Evolutionary conservation across 1,140 invertebrate genomes (phyloP).

Genomic region (Drosophila micromelanica): DNA sequence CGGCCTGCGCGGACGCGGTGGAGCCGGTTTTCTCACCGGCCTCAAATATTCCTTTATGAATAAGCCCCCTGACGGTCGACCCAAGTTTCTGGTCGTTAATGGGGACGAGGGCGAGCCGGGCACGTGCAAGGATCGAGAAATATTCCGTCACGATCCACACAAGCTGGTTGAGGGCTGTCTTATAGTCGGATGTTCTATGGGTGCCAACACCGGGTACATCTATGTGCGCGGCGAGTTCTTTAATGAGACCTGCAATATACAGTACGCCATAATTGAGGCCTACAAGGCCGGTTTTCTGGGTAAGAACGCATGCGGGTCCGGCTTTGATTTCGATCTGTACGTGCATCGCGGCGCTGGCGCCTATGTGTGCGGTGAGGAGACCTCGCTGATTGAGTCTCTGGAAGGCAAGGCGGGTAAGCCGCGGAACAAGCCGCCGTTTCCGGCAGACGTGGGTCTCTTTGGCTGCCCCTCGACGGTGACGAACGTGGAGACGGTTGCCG

Average conservation of each 20-base stretch:
- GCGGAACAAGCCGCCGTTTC: conserved; percentile 91
- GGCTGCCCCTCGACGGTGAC: conserved; percentile 92
- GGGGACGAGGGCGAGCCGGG: conserved; percentile 93
- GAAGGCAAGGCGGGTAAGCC: conserved; percentile 90
- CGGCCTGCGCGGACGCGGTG: conserved; percentile 90
- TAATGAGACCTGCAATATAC: conserved; percentile 90
- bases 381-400: conserved; percentile 91
- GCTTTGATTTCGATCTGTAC: conserved; percentile 91
- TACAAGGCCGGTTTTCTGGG: conserved; percentile 90
- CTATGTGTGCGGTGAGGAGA: conserved; percentile 94
- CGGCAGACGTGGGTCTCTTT: conserved; percentile 91
- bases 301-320: conserved; percentile 90
- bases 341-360: conserved; percentile 92
- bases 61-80: conserved; percentile 86
- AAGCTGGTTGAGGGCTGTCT: conserved; percentile 91
- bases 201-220: conserved; percentile 90
- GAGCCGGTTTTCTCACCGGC: conserved; percentile 91
- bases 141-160: conserved; percentile 91
- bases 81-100: conserved; percentile 91
- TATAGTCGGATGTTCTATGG: conserved; percentile 89
- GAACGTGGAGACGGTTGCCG: conserved; percentile 92
- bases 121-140: conserved; percentile 92
- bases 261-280: conserved; percentile 90
- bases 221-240: conserved; percentile 94
- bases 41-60: conserved; percentile 93